Evolutionary conservation across 2,797 vertebrate species (phyloP), one percentile per base, ranked within the genome.

Genomic region (Benthosema pterotum): DNA sequence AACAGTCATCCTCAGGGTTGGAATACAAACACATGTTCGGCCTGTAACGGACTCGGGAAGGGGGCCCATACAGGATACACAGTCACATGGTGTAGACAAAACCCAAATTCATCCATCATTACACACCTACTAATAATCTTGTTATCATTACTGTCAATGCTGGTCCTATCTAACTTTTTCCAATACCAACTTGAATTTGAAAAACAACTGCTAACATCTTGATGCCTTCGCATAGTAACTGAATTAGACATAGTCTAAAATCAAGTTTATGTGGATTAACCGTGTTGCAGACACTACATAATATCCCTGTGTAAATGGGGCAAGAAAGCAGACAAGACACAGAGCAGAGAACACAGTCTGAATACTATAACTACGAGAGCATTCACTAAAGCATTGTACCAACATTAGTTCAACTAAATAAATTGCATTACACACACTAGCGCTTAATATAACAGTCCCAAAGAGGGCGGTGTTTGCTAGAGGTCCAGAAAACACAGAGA

Each of bases 181-280:
- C 45, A 45, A 46, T 54, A 60, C 59, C 56, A 60, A 60, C 63
- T 50, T 70, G 62, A 70, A 63, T 69, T 12, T 12, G 3, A 13
- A 46, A 1, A 46, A 46, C n/a, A 45, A n/a, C 13, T 42, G 53
- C 32, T 38, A 18, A 32, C 25, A 14, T 13, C 42, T 38, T 50
- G 58, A 42, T 22, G 45, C n/a, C 5, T 11, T n/a, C 51, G 18
- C 28, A 0, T 0, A 69, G 60, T 78, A 81, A 85, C 43, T 72
- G 57, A 79, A 85, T 82, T 82, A 83, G 54, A 71, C 47, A 18
- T 6, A 48, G 55, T 66, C 69, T 59, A 69, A 76, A 75, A 82
- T 75, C 56, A 73, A 67, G 46, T 68, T 64, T 15, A 45, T 70
- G 63, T 49, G 32, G 71, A 78, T 72, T 57, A 67, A 77, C 74